Evolutionary conservation across 2,888 invertebrate genomes (phyloP).

Genomic region (Abscondita cerata): DNA sequence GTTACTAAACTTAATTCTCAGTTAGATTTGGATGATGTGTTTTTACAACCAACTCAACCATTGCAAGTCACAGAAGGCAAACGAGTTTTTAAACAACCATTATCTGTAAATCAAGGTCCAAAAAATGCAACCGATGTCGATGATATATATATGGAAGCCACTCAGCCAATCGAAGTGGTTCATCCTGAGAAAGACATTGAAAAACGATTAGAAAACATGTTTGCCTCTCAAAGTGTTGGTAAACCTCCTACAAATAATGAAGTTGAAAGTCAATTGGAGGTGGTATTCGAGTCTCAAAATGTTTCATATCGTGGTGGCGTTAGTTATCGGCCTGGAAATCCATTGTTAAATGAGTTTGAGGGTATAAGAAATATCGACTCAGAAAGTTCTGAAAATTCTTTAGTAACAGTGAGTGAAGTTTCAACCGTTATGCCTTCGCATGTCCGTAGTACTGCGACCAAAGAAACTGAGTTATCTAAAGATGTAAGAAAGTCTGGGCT

Average conservation of each 20-base stretch:
- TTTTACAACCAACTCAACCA: constrained; percentile 22
- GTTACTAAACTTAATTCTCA: neutral
- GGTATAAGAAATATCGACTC: neutral
- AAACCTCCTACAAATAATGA: constrained; percentile 5
- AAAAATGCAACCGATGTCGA: constrained; percentile 12
- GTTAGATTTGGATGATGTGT: constrained; percentile 9
- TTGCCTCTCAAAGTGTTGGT: constrained; percentile 42
- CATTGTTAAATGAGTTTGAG: constrained; percentile 36
- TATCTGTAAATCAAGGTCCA: neutral
- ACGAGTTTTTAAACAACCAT: no score
- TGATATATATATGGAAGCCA: constrained; percentile 29
- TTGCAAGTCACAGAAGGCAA: no score
- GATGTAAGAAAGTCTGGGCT: no score
- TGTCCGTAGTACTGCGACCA: no score
- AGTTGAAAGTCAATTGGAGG: constrained; percentile 46
- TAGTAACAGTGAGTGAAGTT: neutral
- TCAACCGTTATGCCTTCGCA: no score
- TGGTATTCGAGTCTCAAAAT: constrained; percentile 43
- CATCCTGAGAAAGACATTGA: constrained; percentile 32
- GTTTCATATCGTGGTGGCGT: constrained; percentile 26
- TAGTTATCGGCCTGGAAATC: constrained; percentile 37
- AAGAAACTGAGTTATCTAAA: no score
- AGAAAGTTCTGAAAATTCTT: neutral
- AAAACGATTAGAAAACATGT: constrained; percentile 45
- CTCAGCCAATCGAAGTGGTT: constrained; percentile 25